phyloP scores from a whole-genome alignment of 64 coral and sea anemone genomes.

The Actinia tenebrosa region DNA sequence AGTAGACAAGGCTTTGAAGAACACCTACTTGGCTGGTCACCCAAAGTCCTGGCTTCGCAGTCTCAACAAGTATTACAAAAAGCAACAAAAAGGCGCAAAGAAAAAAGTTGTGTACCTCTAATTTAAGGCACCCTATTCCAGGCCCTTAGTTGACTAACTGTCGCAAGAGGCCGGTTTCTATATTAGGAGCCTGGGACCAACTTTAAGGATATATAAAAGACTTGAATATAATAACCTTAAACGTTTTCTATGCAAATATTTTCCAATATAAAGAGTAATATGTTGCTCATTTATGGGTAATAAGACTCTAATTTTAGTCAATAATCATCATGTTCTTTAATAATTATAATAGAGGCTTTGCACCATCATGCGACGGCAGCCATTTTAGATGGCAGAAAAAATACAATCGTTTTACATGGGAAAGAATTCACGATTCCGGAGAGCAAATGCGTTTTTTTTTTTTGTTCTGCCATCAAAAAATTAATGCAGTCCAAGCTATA shows the following conservation, averaged over 20 bases:
- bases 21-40: slow-evolving; percentile 17
- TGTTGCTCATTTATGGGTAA: background rate
- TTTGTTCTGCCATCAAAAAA: too few species aligned
- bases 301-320: background rate
- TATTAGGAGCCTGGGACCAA: background rate
- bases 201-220: background rate
- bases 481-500: too few species aligned
- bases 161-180: background rate
- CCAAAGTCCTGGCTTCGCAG: slow-evolving; percentile 13
- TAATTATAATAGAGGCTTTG: background rate
- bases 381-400: too few species aligned
- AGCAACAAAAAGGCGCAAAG: background rate
- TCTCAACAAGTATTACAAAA: slow-evolving; percentile 21
- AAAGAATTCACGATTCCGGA: background rate
- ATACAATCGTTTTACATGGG: too few species aligned
- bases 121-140: background rate
- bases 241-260: background rate
- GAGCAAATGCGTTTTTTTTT: too few species aligned
- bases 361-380: too few species aligned
- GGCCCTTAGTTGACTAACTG: background rate
- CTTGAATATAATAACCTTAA: background rate
- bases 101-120: slow-evolving; percentile 18
- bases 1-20: slow-evolving; percentile 3
- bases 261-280: background rate
- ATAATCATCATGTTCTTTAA: background rate